These are phyloP conservation scores for Zaprionus davidi DNA, from an alignment of 1,140 invertebrate genomes.

Conservation along the genomic window DNA sequence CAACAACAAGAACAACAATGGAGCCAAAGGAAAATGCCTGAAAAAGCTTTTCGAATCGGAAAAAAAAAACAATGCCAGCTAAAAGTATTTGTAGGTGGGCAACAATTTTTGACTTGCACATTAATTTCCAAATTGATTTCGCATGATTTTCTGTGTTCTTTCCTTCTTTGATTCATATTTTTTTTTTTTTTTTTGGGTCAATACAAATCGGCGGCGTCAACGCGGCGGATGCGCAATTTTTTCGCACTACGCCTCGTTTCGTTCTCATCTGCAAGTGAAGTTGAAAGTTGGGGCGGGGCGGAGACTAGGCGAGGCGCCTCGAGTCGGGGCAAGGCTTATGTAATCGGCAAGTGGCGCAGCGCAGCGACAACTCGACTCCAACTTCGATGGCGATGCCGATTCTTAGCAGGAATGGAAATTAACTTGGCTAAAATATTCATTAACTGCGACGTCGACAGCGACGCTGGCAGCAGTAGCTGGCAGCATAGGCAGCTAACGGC, in stretches of 20 bases:
- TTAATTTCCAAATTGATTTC: neutral
- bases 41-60: neutral
- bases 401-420: slow-evolving; percentile 37
- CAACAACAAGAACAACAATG: neutral
- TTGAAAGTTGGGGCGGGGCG: neutral
- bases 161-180: no score
- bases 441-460: slow-evolving; percentile 42
- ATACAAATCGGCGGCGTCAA: slow-evolving; percentile 42
- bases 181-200: slow-evolving; percentile 7
- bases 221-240: slow-evolving; percentile 69
- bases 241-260: slow-evolving; percentile 33
- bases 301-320: neutral
- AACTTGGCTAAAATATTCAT: slow-evolving; percentile 74
- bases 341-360: slow-evolving; percentile 8
- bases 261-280: slow-evolving; percentile 15
- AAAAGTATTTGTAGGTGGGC: neutral
- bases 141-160: neutral
- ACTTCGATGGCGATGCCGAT: slow-evolving; percentile 21
- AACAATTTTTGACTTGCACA: slow-evolving; percentile 4
- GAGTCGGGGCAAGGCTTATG: slow-evolving; percentile 23
- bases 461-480: slow-evolving; percentile 21
- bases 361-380: slow-evolving; percentile 10
- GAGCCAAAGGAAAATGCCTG: slow-evolving; percentile 2
- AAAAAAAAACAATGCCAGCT: neutral
- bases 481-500: slow-evolving; percentile 11